phyloP scores from a whole-genome alignment of 1,140 invertebrate species.

The Sarcophaga peregrina region DNA sequence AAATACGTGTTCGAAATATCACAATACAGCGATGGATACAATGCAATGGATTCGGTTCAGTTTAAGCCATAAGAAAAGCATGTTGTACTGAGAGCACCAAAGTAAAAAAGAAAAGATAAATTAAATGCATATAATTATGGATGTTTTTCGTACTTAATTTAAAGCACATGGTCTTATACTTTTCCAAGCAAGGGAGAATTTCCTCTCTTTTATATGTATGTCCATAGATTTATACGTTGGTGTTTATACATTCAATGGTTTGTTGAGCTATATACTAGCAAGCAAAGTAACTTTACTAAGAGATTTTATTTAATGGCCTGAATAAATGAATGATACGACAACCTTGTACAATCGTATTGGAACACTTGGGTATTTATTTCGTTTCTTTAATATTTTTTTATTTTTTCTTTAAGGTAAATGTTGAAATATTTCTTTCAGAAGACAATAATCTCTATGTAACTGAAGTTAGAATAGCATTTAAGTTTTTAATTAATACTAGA shows the following conservation, averaged over 20 bases:
- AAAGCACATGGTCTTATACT: neutral
- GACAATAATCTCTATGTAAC: no score
- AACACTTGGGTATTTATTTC: neutral
- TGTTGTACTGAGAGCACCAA: no score
- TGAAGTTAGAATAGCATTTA: no score
- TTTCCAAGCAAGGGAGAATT: no score
- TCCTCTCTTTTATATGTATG: no score
- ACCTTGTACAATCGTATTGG: conserved; percentile 3
- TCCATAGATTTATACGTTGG: no score
- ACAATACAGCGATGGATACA: neutral
- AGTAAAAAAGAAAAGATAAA: neutral
- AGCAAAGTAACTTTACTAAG: neutral
- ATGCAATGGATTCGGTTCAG: no score
- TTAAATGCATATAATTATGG: neutral
- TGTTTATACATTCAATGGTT: neutral
- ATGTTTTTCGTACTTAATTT: conserved; percentile 11
- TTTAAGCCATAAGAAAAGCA: no score
- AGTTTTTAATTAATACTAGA: no score
- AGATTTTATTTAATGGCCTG: neutral
- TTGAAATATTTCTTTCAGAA: no score
- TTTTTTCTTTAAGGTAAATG: neutral
- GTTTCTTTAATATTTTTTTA: neutral
- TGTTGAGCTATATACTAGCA: neutral
- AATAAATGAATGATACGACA: neutral
- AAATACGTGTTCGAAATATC: conserved; percentile 1